These are phyloP conservation scores for Drepana arcuata DNA, from an alignment of 1,140 invertebrate species.

Conservation along the genomic window DNA sequence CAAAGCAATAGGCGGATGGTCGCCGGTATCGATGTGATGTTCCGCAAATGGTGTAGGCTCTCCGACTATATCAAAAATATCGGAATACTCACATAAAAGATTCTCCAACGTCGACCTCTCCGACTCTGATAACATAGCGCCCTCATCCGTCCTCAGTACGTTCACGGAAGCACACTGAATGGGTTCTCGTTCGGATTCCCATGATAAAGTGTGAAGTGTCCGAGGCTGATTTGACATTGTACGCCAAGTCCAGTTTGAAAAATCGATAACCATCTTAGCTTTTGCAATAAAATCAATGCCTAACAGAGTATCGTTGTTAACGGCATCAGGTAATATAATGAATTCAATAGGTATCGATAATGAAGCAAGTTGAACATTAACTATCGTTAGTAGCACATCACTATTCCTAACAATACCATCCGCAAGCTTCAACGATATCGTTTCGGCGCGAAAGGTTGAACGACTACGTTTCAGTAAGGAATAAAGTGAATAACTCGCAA, in stretches of 20 bases:
- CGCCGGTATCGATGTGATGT: conserved; percentile 24
- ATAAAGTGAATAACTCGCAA: conserved; percentile 3
- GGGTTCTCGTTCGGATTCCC: neutral
- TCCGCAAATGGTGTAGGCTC: conserved; percentile 10
- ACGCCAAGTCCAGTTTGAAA: too few species aligned
- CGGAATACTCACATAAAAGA: neutral
- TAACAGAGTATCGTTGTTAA: conserved; percentile 6
- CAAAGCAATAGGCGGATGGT: conserved; percentile 26
- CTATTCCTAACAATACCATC: neutral
- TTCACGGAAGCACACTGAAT: neutral
- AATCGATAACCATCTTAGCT: conserved; percentile 7
- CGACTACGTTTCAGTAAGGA: neutral
- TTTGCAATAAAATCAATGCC: conserved; percentile 6
- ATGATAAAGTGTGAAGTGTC: conserved; percentile 2
- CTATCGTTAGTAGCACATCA: neutral
- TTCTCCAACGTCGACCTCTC: neutral
- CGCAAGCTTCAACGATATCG: neutral
- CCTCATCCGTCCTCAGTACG: conserved; percentile 5
- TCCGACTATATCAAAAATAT: neutral
- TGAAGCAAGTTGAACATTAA: neutral
- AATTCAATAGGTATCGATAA: neutral
- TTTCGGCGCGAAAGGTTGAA: neutral
- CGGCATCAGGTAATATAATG: conserved; percentile 1
- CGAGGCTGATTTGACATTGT: neutral
- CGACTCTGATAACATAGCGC: conserved; percentile 3